These are phyloP conservation scores for Pseudolaguvia tuberculata DNA, from an alignment of 2,113 vertebrate species.

Conservation along the genomic window DNA sequence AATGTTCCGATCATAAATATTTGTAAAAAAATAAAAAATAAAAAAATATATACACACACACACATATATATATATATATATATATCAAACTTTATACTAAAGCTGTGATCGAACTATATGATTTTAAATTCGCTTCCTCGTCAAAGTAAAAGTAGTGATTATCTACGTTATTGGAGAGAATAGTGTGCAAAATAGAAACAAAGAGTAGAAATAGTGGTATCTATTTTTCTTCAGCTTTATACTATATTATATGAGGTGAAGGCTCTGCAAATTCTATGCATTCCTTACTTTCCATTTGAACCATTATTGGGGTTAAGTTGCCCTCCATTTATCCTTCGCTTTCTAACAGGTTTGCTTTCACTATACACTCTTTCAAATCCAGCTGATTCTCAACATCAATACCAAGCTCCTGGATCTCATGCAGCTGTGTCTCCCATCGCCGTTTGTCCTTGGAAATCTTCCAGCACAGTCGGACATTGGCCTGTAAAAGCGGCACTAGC, in stretches of 20 bases:
- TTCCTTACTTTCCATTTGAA: not conserved
- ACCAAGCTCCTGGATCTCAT: slow-evolving; percentile 71
- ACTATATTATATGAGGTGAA: too few species aligned
- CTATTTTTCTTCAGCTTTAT: not conserved
- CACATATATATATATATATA: too few species aligned
- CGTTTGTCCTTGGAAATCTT: slow-evolving; percentile 85
- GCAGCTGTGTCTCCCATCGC: slow-evolving; percentile 77
- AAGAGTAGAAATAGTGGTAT: slow-evolving; percentile 19
- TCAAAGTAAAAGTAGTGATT: slow-evolving; percentile 5
- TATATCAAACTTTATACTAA: slow-evolving; percentile 2
- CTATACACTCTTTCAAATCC: slow-evolving; percentile 80
- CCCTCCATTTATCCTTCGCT: slow-evolving; percentile 46
- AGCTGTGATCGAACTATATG: not conserved
- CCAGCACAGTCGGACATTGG: slow-evolving; percentile 84
- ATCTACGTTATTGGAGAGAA: not conserved
- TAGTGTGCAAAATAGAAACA: slow-evolving; percentile 10
- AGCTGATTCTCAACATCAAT: slow-evolving; percentile 68
- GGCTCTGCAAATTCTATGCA: slow-evolving; percentile 5
- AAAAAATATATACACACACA: too few species aligned
- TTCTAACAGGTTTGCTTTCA: slow-evolving; percentile 77
- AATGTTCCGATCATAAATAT: not conserved
- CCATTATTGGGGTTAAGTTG: not conserved
- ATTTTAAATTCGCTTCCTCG: not conserved
- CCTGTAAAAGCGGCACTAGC: slow-evolving; percentile 78
- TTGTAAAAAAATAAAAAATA: too few species aligned